A percentile compares a stretch with the other conserved stretches of the same genome.
These are phyloP conservation scores for Coracopsis vasa DNA, from an alignment of 2,113 vertebrate genomes.

Conservation along the genomic window DNA sequence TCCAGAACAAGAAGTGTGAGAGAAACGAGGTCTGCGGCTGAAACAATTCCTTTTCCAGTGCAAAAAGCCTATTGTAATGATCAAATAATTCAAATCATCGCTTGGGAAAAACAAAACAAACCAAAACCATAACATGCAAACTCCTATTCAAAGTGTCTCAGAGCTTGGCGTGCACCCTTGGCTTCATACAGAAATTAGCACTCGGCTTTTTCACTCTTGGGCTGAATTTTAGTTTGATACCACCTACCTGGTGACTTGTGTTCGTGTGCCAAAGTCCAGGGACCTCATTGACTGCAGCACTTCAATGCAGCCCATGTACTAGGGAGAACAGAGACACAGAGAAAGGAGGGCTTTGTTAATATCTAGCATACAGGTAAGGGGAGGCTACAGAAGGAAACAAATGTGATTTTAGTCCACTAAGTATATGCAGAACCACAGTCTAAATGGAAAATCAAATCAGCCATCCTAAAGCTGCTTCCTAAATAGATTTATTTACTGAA, in stretches of 20 bases:
- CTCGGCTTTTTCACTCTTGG: background rate
- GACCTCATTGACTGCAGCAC: conserved; percentile 93
- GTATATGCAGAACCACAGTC: background rate
- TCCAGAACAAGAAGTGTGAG: background rate
- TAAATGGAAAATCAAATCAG: conserved; percentile 31
- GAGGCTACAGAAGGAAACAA: conserved; percentile 2
- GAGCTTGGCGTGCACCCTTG: background rate
- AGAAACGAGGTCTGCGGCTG: background rate
- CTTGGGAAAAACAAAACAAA: background rate
- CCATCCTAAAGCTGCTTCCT: background rate
- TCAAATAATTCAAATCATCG: background rate
- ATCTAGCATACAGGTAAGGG: background rate
- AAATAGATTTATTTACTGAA: conserved; percentile 5
- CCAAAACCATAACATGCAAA: background rate
- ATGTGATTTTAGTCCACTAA: conserved; percentile 10
- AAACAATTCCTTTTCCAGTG: background rate
- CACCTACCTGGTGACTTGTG: conserved; percentile 90
- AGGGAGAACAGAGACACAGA: conserved; percentile 31
- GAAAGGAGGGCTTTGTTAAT: background rate
- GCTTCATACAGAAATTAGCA: background rate
- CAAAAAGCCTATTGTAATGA: conserved; percentile 10
- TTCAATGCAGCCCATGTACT: conserved; percentile 91
- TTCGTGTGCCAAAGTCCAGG: conserved; percentile 88
- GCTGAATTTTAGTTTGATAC: background rate
- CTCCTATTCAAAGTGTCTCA: background rate